These are phyloP conservation scores for Cryptus viduatorius DNA, from an alignment of 2,888 invertebrate genomes.

Conservation along the genomic window DNA sequence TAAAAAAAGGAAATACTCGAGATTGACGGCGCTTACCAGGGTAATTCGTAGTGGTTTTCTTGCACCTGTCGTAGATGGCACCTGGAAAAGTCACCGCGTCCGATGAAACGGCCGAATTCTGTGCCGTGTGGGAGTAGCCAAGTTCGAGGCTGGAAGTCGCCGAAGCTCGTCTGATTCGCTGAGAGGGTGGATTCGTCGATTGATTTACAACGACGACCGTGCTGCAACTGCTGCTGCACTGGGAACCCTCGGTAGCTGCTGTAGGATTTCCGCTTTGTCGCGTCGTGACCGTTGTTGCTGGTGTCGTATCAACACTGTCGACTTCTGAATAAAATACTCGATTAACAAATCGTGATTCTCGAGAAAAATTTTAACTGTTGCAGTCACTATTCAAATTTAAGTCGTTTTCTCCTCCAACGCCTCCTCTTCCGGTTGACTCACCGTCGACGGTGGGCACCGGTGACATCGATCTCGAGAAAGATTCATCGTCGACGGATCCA, in stretches of 20 bases:
- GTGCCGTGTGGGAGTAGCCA: conserved; percentile 94
- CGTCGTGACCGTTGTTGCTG: conserved; percentile 65
- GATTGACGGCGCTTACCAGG: conserved; percentile 72
- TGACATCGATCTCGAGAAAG: conserved; percentile 78
- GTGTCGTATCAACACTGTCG: conserved; percentile 77
- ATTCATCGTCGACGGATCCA: conserved; percentile 68
- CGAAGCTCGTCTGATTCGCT: conserved; percentile 87
- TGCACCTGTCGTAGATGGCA: conserved; percentile 83
- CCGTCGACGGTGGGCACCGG: conserved; percentile 80
- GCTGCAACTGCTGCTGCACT: conserved; percentile 94
- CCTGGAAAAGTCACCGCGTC: conserved; percentile 89
- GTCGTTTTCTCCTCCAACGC: background rate
- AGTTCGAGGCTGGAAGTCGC: conserved; percentile 93
- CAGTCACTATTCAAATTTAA: background rate
- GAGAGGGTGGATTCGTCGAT: conserved; percentile 79
- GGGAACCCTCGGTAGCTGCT: conserved; percentile 87
- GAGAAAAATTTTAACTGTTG: background rate
- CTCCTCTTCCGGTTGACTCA: conserved; percentile 60
- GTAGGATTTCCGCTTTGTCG: conserved; percentile 70
- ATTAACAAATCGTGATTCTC: background rate
- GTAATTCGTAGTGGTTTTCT: conserved; percentile 79
- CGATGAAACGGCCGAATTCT: conserved; percentile 90
- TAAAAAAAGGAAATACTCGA: conserved; percentile 75
- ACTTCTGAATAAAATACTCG: conserved; percentile 75
- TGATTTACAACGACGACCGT: conserved; percentile 92